Evolutionary conservation across 1,140 invertebrate genomes (phyloP).

Genomic region (Drosophila micromelanica): DNA sequence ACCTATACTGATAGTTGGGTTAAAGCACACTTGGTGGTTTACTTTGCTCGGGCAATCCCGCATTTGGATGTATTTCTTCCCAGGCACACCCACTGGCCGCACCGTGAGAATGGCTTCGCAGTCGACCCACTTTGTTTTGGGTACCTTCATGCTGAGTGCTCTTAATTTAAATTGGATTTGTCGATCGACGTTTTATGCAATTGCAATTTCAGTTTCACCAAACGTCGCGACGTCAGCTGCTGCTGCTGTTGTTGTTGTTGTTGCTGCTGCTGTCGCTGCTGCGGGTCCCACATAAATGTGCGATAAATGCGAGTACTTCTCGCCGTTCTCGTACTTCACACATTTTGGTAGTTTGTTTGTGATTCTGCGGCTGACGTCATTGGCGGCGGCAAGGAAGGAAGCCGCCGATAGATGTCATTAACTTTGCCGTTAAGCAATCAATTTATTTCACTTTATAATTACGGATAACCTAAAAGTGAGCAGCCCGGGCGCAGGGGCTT

Average conservation of each 20-base stretch:
- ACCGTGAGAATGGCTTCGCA: slow-evolving; percentile 48
- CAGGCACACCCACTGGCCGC: slow-evolving; percentile 49
- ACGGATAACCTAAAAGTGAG: slow-evolving; percentile 64
- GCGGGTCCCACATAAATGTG: slow-evolving; percentile 50
- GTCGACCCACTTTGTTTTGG: slow-evolving; percentile 24
- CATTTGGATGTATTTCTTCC: slow-evolving; percentile 26
- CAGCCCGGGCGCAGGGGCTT: slow-evolving; percentile 30
- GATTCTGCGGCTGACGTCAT: slow-evolving; percentile 45
- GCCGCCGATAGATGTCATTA: slow-evolving; percentile 59
- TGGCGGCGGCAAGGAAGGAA: slow-evolving; percentile 11
- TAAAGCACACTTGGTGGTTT: slow-evolving; percentile 7
- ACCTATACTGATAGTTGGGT: neutral
- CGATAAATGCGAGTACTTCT: slow-evolving; percentile 23
- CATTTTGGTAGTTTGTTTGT: neutral
- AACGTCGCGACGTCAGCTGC: neutral
- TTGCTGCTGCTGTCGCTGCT: slow-evolving; percentile 13
- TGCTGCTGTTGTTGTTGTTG: neutral
- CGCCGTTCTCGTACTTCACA: neutral
- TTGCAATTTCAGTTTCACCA: slow-evolving; percentile 42
- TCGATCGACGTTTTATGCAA: slow-evolving; percentile 52
- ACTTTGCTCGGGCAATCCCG: slow-evolving; percentile 24
- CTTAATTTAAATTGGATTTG: slow-evolving; percentile 79
- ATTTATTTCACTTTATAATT: slow-evolving; percentile 78
- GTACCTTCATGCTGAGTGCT: slow-evolving; percentile 44
- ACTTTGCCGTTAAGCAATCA: slow-evolving; percentile 68